Base-by-base conservation (phyloP, 1,140 invertebrate genomes). In the Archivesica marissinica region DNA sequence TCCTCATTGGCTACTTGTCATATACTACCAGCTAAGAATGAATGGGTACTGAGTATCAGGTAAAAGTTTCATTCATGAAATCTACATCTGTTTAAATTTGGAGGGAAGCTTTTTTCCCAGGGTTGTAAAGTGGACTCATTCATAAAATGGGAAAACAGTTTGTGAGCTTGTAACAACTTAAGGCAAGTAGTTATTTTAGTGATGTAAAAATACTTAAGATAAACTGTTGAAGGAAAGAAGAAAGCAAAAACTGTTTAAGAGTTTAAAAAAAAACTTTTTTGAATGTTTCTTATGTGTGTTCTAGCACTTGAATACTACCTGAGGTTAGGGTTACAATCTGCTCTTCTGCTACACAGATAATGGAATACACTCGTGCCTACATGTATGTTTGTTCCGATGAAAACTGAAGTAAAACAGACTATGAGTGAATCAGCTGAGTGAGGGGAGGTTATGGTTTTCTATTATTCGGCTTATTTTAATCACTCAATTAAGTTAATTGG, bases 31-130 rank as follows among this genome's bases (percentile, higher is more conserved):
- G 77, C 38, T 35, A 41, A 20, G 38, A 64, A 52, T 84, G 70
- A 75, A 76, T 61, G 44, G 59, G 39, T 17, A 35, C 33, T 23
- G 39, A 33, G 47, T 38, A 59, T 41, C 68, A 50, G 17, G 30
- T 38, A 56, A 28, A 50, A 35, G 38, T 76, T 84, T 84, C 81
- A 84, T 84, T 84, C 81, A 84, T 75, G 50, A 76, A 76, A 66
- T 83, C 39, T 59, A 64, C 72, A 84, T 70, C 81, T 84, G 81
- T 75, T 75, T 50, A 64, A 50, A 74, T 75, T 84, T 84, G 81
- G 81, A 84, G 81, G 81, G 81, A 84, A 84, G 20, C 47, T 20
- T 38, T 64, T 84, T 84, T 84, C 72, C 81, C 81, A 74, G 72
- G 81, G 56, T 72, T 72, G 68, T 72, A 72, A 72, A 72, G 68